Conservation (phyloP, 1,140 invertebrate species). For the Mizuhopecten yessoensis region DNA sequence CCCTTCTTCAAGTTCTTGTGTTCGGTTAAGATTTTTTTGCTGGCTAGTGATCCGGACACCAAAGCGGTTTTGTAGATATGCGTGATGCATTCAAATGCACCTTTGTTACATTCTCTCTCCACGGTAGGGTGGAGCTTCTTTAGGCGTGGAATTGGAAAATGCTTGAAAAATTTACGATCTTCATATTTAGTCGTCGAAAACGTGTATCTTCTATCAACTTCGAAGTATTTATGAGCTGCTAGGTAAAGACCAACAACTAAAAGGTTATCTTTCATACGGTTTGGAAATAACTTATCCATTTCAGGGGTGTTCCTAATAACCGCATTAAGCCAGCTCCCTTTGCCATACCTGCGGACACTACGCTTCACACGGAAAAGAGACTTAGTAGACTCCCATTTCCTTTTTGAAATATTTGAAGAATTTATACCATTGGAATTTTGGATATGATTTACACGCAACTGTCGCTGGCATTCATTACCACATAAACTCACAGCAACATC, state of each 20-base stretch:
- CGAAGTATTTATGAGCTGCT: constrained; percentile 62
- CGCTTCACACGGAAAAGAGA: neutral
- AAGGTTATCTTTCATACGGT: constrained; percentile 34
- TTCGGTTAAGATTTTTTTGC: too few relatives aligned
- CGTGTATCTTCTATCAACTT: constrained; percentile 53
- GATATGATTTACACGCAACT: neutral
- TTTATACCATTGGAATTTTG: neutral
- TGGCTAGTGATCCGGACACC: constrained; percentile 45
- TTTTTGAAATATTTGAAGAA: neutral
- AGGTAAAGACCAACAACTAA: constrained; percentile 53
- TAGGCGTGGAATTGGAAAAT: constrained; percentile 58
- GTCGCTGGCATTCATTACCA: neutral
- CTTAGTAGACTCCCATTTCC: neutral
- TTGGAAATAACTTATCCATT: neutral
- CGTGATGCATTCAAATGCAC: constrained; percentile 52
- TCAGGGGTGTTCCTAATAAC: neutral
- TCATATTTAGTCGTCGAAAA: constrained; percentile 42
- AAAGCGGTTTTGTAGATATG: constrained; percentile 52
- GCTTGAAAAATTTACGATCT: constrained; percentile 50
- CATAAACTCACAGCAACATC: neutral
- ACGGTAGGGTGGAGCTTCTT: constrained; percentile 43
- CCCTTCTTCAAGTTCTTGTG: constrained; percentile 45
- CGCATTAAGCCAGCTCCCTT: neutral
- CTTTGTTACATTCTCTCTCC: constrained; percentile 47
- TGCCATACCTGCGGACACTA: neutral